Conservation (phyloP, 1,140 invertebrate genomes). For the Cyclargus thomasi region DNA sequence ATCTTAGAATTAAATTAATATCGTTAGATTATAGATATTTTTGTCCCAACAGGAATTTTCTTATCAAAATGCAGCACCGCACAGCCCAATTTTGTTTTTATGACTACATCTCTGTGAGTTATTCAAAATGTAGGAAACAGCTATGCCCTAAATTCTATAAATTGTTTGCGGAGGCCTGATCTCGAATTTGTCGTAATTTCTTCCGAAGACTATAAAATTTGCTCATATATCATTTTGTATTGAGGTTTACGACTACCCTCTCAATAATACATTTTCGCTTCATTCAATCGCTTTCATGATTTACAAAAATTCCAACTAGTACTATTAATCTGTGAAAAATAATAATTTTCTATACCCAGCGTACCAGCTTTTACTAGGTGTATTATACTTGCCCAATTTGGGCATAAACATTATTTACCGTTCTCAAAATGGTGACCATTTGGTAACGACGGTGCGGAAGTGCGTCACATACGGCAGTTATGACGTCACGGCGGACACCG, state of each 20-base stretch:
- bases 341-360: too few species aligned
- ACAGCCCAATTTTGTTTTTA: too few species aligned
- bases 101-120: too few species aligned
- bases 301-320: background rate
- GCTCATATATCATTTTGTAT: background rate
- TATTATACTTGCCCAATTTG: too few species aligned
- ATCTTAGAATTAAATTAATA: too few species aligned
- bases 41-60: too few species aligned
- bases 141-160: background rate
- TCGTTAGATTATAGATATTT: too few species aligned
- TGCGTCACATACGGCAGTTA: slow-evolving; percentile 48
- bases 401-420: background rate
- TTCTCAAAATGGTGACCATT: background rate
- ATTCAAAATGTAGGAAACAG: background rate
- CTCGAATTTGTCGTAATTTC: background rate
- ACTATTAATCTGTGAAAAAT: background rate
- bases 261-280: background rate
- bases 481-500: slow-evolving; percentile 57
- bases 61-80: too few species aligned
- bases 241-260: background rate
- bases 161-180: background rate
- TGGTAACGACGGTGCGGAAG: slow-evolving; percentile 37
- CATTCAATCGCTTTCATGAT: background rate
- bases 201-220: background rate
- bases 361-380: too few species aligned